These are phyloP conservation scores for Fregata magnificens DNA, from an alignment of 2,113 vertebrate genomes.

Conservation along the genomic window DNA sequence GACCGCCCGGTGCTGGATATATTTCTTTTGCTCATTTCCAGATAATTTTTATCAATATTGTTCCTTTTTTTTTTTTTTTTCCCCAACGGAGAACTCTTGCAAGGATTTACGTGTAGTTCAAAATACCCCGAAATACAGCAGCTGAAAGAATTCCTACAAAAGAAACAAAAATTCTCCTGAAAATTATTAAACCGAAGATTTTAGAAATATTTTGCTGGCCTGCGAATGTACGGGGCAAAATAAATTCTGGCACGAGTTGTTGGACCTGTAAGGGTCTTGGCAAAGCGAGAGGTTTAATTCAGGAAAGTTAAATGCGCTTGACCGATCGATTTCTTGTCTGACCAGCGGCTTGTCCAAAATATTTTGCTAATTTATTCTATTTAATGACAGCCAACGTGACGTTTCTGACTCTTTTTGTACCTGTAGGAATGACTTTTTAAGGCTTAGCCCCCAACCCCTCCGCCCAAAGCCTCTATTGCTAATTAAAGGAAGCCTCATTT, in stretches of 20 bases:
- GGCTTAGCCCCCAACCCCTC: not conserved
- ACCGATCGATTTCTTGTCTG: not conserved
- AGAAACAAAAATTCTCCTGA: not conserved
- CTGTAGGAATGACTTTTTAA: not conserved
- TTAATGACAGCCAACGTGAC: not conserved
- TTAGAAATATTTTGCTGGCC: not conserved
- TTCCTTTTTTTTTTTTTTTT: no score
- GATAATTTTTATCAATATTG: not conserved
- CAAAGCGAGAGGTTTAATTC: not conserved
- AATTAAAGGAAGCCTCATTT: not conserved
- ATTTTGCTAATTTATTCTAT: not conserved
- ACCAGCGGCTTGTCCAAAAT: not conserved
- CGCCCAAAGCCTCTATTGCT: not conserved
- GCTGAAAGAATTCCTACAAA: not conserved
- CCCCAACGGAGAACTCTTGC: accelerated
- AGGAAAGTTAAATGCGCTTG: not conserved
- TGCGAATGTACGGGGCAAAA: not conserved
- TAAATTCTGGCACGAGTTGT: not conserved
- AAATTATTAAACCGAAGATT: not conserved
- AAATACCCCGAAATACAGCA: not conserved
- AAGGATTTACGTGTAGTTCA: not conserved
- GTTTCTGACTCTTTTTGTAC: not conserved
- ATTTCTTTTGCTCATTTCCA: not conserved
- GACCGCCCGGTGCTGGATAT: not conserved
- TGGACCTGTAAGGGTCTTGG: not conserved